Evolutionary conservation across 2,888 invertebrate species (phyloP), one percentile per base, ranked within the genome.

Genomic region (Drosophila mayaguana): DNA sequence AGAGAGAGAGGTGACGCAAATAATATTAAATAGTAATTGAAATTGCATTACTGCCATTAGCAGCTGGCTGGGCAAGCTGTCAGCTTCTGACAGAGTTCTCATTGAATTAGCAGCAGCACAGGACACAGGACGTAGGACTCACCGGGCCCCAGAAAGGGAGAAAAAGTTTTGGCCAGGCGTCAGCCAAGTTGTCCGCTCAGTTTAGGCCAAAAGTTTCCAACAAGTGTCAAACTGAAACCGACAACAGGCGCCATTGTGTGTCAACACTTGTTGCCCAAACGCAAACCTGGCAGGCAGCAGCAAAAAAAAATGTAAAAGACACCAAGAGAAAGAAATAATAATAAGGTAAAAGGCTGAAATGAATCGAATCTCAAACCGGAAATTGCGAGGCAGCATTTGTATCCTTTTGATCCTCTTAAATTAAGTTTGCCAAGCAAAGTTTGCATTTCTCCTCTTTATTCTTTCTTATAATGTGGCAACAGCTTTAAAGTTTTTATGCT

Each of bases 21-120:
- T 83, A 75, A 54, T 46, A 85, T 88, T 80, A 85, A 56, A 64
- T 53, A 42, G 60, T 70, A 86, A 88, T 86, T 83, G 70, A 79
- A 89, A 84, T 89, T 79, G 68, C 87, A 84, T 84, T 84, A 89
- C 54, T 45, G 67, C 72, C 87, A 86, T 81, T 86, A 81, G 75
- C 65, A 73, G 71, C 72, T 61, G 68, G 36, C 38, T 9, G 53
- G 54, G 36, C 50, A 25, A 62, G 43, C 40, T 22, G 70, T 68
- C 56, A 45, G 69, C 28, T 28, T 48, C 43, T 72, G 56, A 84
- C 81, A 67, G 66, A 72, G 56, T 65, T 57, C 63, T 83, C 70
- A 86, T 84, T 89, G 71, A 77, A 80, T 77, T 77, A 80, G 28
- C 38, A 42, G 12, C 36, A 63, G 56, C 59, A 62, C 62, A 7